phyloP scores from a whole-genome alignment of 2,113 vertebrate species.

The Platysternon megacephalum region DNA sequence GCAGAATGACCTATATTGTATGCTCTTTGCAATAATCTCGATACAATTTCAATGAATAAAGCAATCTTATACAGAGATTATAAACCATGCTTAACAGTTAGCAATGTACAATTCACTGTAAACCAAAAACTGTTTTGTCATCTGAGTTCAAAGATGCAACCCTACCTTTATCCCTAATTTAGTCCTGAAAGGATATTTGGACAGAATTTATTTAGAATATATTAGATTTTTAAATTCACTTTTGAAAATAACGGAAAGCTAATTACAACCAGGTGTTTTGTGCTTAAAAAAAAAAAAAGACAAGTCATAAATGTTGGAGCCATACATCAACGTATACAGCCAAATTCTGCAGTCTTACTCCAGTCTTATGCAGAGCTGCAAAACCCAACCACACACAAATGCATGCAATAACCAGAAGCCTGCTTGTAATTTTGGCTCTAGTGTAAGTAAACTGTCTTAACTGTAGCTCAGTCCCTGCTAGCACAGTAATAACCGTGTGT shows the following conservation, averaged over 20 bases:
- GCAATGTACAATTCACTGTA: constrained; percentile 26
- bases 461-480: background rate
- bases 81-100: constrained; percentile 45
- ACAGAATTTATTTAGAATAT: constrained; percentile 50
- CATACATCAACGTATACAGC: constrained; percentile 9
- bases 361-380: background rate
- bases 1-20: background rate
- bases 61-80: constrained; percentile 13
- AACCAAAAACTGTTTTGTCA: constrained; percentile 60
- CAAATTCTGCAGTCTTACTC: background rate
- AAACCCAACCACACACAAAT: background rate
- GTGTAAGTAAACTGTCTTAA: background rate
- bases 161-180: background rate
- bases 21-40: constrained; percentile 38
- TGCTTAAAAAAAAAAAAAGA: background rate
- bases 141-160: constrained; percentile 16
- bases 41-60: constrained; percentile 51
- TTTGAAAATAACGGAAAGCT: constrained; percentile 47
- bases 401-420: background rate
- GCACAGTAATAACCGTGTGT: background rate
- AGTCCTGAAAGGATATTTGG: constrained; percentile 53
- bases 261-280: background rate
- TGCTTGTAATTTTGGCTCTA: background rate
- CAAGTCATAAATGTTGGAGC: background rate
- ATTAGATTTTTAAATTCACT: constrained; percentile 49